phyloP scores from a whole-genome alignment of 2,113 vertebrate species.

The Procapra przewalskii region DNA sequence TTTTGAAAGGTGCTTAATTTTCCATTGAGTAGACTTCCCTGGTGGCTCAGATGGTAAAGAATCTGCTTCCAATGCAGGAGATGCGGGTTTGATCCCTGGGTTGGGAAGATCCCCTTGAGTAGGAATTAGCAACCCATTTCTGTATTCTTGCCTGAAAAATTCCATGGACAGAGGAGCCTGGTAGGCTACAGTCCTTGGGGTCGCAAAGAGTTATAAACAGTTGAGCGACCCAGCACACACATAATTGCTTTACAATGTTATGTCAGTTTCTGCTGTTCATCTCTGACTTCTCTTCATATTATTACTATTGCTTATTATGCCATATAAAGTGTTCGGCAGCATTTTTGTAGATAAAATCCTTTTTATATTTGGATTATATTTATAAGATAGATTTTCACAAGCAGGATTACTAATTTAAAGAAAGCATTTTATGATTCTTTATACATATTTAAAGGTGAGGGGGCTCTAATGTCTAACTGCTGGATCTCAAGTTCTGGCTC shows the following conservation, averaged over 20 bases:
- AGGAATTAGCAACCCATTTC: background rate
- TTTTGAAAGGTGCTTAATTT: slow-evolving; percentile 1
- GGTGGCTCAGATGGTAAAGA: background rate
- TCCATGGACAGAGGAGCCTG: background rate
- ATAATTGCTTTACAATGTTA: background rate
- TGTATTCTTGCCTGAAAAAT: background rate
- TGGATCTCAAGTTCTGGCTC: background rate
- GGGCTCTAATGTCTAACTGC: background rate
- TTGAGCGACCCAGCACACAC: background rate
- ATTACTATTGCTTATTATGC: background rate
- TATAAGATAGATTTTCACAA: background rate
- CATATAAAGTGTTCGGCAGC: background rate
- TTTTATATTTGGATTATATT: background rate
- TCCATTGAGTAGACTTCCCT: background rate
- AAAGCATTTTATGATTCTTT: background rate
- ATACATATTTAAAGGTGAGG: background rate
- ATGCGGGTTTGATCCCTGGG: background rate
- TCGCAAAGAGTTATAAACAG: background rate
- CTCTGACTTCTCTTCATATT: background rate
- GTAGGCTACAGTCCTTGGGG: background rate
- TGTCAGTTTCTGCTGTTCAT: background rate
- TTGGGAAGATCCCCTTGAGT: background rate
- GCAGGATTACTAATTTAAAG: background rate
- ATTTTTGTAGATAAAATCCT: background rate
- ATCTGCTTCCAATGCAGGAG: background rate